A percentile compares a stretch with the other conserved stretches of the same genome.
These are phyloP conservation scores for Drosophila tanythrix DNA, from an alignment of 2,888 invertebrate species.

Conservation along the genomic window DNA sequence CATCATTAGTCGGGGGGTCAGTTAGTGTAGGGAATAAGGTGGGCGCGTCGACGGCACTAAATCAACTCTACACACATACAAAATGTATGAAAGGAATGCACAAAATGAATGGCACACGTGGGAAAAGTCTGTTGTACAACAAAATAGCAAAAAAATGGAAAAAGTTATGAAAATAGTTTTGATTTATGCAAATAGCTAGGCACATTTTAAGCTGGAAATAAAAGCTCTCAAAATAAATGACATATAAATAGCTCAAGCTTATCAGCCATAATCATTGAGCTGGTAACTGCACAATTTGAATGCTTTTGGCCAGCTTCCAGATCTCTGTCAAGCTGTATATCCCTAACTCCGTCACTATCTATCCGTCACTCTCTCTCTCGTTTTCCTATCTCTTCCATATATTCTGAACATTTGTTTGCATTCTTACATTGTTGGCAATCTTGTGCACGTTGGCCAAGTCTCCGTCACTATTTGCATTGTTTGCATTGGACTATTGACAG, in stretches of 20 bases:
- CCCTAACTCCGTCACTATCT: background rate
- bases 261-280: constrained; percentile 5
- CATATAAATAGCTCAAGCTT: constrained; percentile 11
- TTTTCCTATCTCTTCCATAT: background rate
- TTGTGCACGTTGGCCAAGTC: background rate
- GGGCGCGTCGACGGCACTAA: constrained; percentile 41
- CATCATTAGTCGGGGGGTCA: constrained; percentile 67
- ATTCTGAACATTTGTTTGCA: background rate
- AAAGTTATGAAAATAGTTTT: constrained; percentile 43
- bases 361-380: background rate
- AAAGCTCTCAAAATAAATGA: constrained; percentile 1
- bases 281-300: constrained; percentile 18
- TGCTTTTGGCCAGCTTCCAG: constrained; percentile 7
- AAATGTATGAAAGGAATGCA: constrained; percentile 36
- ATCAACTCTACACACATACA: constrained; percentile 46
- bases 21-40: constrained; percentile 12
- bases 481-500: constrained; percentile 68
- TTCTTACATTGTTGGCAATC: background rate
- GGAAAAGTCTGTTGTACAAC: constrained; percentile 42
- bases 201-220: constrained; percentile 17
- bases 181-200: constrained; percentile 66
- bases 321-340: background rate
- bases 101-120: constrained; percentile 72
- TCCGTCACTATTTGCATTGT: constrained; percentile 46
- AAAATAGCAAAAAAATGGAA: constrained; percentile 23